Conservation (phyloP, 2,888 invertebrate species). For the Venusia cambrica region DNA sequence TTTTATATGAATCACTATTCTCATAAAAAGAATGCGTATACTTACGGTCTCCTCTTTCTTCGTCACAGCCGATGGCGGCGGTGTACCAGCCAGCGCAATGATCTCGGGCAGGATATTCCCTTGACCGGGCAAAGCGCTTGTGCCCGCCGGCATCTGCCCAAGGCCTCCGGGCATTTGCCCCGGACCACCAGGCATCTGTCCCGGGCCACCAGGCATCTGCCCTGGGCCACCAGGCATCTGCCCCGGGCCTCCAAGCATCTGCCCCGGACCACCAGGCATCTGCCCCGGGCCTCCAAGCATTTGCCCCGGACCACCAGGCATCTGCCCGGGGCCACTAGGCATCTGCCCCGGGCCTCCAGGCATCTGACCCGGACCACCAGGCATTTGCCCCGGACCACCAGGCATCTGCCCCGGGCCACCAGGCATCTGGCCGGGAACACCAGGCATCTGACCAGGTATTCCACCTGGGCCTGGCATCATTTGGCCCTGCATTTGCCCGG, state of each 20-base stretch:
- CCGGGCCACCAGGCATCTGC: conserved; percentile 2
- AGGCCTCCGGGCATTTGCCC: conserved; percentile 3
- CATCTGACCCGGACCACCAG: conserved; percentile 5
- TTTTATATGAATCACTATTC: no score
- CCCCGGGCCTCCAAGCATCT: neutral
- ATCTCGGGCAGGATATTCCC: conserved; percentile 3
- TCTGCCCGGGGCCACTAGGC: conserved; percentile 5
- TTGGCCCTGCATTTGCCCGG: neutral
- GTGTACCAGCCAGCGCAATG: conserved; percentile 15
- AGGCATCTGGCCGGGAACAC: conserved; percentile 2
- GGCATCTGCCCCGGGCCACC: conserved; percentile 5
- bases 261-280: conserved; percentile 7
- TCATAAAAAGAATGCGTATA: neutral
- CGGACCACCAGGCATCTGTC: conserved; percentile 2
- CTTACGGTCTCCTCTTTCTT: conserved; percentile 41
- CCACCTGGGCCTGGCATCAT: neutral
- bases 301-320: no score
- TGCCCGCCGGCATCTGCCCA: conserved; percentile 5
- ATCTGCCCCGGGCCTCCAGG: conserved; percentile 3
- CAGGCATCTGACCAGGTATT: conserved; percentile 4
- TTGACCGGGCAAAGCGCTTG: neutral
- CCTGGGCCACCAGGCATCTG: neutral
- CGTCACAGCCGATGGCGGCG: conserved; percentile 19
- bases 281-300: no score
- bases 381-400: conserved; percentile 5